A percentile compares a stretch with the other conserved stretches of the same genome.
phyloP scores from a whole-genome alignment of 1,140 invertebrate genomes.

The Ceratosolen fusciceps region DNA sequence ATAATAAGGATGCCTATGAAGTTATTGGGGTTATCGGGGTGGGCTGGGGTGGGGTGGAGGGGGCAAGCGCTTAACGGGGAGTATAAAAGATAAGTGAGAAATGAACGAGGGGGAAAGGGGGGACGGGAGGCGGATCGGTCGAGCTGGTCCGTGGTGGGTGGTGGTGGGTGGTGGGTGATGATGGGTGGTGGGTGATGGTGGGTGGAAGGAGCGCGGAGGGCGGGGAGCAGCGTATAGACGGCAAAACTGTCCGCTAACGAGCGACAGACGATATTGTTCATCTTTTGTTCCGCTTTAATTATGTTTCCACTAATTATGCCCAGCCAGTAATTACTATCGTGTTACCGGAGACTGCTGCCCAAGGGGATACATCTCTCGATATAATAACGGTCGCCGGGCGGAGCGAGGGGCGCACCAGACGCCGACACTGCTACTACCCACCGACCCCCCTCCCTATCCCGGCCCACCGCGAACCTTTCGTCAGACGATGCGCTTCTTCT shows the following conservation, averaged over 20 bases:
- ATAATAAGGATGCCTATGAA: no score
- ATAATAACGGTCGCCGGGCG: slow-evolving; percentile 58
- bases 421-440: background rate
- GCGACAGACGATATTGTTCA: slow-evolving; percentile 68
- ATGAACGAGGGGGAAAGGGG: background rate
- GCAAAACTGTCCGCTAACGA: slow-evolving; percentile 67
- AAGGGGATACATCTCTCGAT: slow-evolving; percentile 64
- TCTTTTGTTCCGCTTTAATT: slow-evolving; percentile 67
- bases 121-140: background rate
- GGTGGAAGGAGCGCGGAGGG: background rate
- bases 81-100: background rate
- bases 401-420: background rate
- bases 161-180: background rate
- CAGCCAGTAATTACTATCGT: slow-evolving; percentile 66
- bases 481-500: no score
- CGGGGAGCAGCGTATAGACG: slow-evolving; percentile 56
- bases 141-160: background rate
- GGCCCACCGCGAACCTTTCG: background rate
- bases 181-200: no score
- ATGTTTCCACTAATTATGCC: slow-evolving; percentile 67
- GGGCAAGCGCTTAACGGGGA: no score
- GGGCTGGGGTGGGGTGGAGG: no score
- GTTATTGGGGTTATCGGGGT: no score
- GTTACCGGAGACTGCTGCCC: slow-evolving; percentile 66
- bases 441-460: background rate